These are phyloP conservation scores for Poecilia picta DNA, from an alignment of 2,797 vertebrate genomes.

Conservation along the genomic window DNA sequence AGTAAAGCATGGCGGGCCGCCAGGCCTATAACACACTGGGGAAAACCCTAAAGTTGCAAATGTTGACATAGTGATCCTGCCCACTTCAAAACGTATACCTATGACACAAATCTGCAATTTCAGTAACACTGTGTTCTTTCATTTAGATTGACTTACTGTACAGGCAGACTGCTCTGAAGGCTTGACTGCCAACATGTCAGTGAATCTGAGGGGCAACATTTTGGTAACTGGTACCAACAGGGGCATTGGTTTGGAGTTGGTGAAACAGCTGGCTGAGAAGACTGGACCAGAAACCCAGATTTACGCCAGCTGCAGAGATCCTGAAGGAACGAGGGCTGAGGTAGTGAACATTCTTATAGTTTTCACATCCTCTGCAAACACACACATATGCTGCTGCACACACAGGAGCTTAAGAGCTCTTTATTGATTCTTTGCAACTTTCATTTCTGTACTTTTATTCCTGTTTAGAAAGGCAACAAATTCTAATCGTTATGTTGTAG, in stretches of 20 bases:
- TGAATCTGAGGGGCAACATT: constrained; percentile 51
- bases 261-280: constrained; percentile 40
- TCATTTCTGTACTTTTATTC: background rate
- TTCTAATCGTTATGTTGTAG: background rate
- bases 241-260: constrained; percentile 60
- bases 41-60: too few species aligned
- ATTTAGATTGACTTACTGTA: background rate
- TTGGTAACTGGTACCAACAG: constrained; percentile 59
- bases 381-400: background rate
- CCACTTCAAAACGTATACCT: too few species aligned
- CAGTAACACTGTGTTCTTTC: background rate
- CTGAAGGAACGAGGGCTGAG: constrained; percentile 31
- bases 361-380: background rate
- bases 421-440: background rate
- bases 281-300: constrained; percentile 21
- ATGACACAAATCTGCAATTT: constrained; percentile 1
- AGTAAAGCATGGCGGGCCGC: too few species aligned
- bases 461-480: background rate
- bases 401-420: background rate
- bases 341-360: constrained; percentile 22
- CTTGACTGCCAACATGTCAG: constrained; percentile 29
- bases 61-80: background rate
- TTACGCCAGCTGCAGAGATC: constrained; percentile 52
- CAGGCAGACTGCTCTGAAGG: background rate
- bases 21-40: too few species aligned